Evolutionary conservation across 2,113 vertebrate species (phyloP), one percentile per base, ranked within the genome.

Genomic region (Pedionomus torquatus): DNA sequence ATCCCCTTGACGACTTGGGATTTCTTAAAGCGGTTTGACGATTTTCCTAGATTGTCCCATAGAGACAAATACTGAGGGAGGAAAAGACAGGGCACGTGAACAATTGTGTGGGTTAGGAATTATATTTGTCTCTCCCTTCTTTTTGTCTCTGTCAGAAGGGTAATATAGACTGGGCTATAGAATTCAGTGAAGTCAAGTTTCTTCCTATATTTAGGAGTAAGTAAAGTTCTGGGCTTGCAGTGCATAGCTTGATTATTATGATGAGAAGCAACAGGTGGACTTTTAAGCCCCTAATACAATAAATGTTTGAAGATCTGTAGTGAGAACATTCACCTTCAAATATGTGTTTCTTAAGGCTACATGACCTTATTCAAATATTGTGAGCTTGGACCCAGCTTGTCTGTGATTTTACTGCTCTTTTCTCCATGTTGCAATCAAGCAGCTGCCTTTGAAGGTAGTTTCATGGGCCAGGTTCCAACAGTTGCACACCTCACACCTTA

Each of bases 331-430:
- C 25, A 54, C 35, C 35, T 66, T 76, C 76, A 86, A 63, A 58
- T 58, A 85, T 3, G 2, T 39, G 4, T 35, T 85, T 90, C 13
- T 63, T 70, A 85, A 39, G 46, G 49, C 4, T 28, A 11, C 18
- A 24, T 6, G 2, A n/a, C 28, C 25, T 63, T 9, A 89, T 60
- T 76, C 30, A 83, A 76, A 64, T 49, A 31, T 11, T 58, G 41
- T 17, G 18, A 71, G 2, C 10, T 93, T 3, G 2, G 14, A 44
- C 2, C 2, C 37, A 35, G 4, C 6, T 49, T 79, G 2, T 5
- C 28, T 63, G 30, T 83, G 57, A 35, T 30, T 11, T 6, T 48
- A 33, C 7, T 71, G 30, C 12, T 33, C 3, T 66, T 75, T 85
- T 66, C 41, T 70, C 18, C 21, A 17, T 25, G 6, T 18, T 21